Base-by-base conservation (phyloP, 2,797 vertebrate genomes). In the Cynopterus sphinx region DNA sequence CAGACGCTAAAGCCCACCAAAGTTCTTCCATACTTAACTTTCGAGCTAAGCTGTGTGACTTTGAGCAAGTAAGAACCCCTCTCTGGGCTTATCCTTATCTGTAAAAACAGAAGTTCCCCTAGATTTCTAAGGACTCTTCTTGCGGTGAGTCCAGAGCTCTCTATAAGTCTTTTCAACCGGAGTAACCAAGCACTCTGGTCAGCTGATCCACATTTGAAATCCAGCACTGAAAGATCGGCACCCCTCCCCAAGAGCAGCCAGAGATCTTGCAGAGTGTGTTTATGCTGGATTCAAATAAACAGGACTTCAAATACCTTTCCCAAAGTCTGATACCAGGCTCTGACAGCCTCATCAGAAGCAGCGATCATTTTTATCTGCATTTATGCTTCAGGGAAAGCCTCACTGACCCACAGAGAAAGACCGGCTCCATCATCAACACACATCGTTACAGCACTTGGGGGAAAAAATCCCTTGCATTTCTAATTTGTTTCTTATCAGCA, bases 401-500 rank as follows among this genome's bases (percentile, higher is more conserved):
- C 89, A 93, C 90, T 96, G 0, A 22, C 90, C 91, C 59, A 79
- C 95, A 95, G 96, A 93, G 96, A 96, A 98, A 98, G 95, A 94
- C 88, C 83, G 92, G 33, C 92, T 97, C 95, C 83, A 87, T 95
- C 90, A 89, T 82, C 96, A 97, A 96, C 93, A 97, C 10, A 78
- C 90, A 78, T 57, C 81, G 92, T 94, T 94, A 93, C 41, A 71
- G 89, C 87, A 93, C 90, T 97, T 97, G 93, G 41, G 33, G 73
- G 85, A 97, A 39, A 46, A 67, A 43, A 97, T 90, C 88, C 88
- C 79, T 87, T 94, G 86, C 90, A 90, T 96, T 97, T 97, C 97
- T 97, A 96, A 98, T 98, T 98, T 94, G 87, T 96, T 98, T 95
- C 97, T 98, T 97, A 98, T 96, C 97, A 97, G 96, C 70, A 81